phyloP scores from a whole-genome alignment of 2,113 vertebrate genomes.

The Phainopepla nitens region DNA sequence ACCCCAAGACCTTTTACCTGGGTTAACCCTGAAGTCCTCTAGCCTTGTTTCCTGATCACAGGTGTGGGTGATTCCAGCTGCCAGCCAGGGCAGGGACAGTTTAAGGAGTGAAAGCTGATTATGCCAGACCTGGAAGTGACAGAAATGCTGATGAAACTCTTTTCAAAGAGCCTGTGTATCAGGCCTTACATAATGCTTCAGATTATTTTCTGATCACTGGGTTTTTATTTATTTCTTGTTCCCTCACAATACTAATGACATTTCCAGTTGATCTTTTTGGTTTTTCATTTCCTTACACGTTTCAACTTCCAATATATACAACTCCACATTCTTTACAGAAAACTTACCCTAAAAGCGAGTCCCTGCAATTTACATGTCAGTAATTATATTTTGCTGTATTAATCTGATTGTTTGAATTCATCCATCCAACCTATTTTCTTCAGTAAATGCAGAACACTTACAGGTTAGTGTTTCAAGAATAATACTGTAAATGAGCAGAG shows the following conservation, averaged over 20 bases:
- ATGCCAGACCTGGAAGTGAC: not conserved
- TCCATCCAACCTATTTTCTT: not conserved
- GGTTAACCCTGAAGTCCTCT: not conserved
- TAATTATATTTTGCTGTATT: not conserved
- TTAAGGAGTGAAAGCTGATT: not conserved
- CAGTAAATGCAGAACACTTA: not conserved
- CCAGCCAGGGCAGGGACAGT: not conserved
- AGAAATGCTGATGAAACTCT: not conserved
- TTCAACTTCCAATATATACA: not conserved
- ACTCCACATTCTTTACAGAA: not conserved
- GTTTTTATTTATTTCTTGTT: not conserved
- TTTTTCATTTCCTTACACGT: not conserved
- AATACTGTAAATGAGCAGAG: not conserved
- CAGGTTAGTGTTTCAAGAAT: not conserved
- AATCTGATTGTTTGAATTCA: not conserved
- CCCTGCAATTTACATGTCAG: not conserved
- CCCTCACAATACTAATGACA: not conserved
- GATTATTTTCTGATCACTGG: not conserved
- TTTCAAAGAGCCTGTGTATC: not conserved
- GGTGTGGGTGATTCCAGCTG: rapidly evolving
- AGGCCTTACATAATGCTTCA: rapidly evolving
- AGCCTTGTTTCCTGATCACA: not conserved
- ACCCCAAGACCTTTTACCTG: not conserved
- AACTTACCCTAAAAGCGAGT: not conserved
- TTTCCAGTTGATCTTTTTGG: not conserved